Evolutionary conservation across 1,140 invertebrate genomes (phyloP), one percentile per base, ranked within the genome.

Genomic region (Aphelinus atriplicis): DNA sequence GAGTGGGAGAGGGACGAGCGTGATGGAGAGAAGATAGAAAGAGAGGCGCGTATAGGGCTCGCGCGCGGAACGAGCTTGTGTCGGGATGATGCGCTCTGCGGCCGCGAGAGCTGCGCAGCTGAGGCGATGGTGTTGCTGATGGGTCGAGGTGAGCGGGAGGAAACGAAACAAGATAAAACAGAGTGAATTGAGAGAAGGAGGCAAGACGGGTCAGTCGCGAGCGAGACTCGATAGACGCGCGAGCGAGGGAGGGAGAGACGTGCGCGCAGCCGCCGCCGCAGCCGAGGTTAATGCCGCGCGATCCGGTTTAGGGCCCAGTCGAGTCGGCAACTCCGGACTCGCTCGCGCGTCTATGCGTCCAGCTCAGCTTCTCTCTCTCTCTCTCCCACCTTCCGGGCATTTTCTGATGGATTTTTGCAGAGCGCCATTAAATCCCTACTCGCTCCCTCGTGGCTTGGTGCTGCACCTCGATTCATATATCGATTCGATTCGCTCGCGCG

Each of bases 251-350:
- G 57, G 70, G 75, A 70, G 80, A 83, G 81, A 81, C 78, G 78
- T 77, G 78, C 78, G 73, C 67, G 61, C 51, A 4, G 5, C 5
- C 77, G 78, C 80, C 26, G 26, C 70, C 72, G 58, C 57, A 43
- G n/a, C 43, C 77, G 79, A 84, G 83, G 83, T 84, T 84, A 83
- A 85, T 84, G 80, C 81, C 79, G 83, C 26, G 26, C 80, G 83
- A 84, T 84, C 83, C 82, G 84, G 84, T 85, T 85, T 82, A 85
- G 79, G 83, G 81, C 81, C 81, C 82, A 84, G 79, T 77, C 78
- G 80, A 26, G 7, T 70, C 51, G 57, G 26, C 47, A 48, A 42
- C 50, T 51, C 26, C 62, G 61, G 60, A 53, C 56, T 75, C 43
- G 26, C 66, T 55, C 42, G 51, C 5, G 46, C 61, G 9, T 63